Evolutionary conservation across 2,888 invertebrate genomes (phyloP).

Genomic region (Luperina testacea): DNA sequence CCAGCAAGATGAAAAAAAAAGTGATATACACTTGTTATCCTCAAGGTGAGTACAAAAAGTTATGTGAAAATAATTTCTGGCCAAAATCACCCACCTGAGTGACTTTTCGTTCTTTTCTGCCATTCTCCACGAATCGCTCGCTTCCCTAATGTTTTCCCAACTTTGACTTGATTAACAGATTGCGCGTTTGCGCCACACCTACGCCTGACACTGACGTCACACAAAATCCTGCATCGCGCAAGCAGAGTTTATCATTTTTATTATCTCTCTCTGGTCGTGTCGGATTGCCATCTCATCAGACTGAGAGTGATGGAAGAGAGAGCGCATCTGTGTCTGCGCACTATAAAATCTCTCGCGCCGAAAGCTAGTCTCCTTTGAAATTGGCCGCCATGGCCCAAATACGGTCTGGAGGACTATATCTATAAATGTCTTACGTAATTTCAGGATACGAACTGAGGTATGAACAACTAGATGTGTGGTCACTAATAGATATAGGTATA

Average conservation of each 20-base stretch:
- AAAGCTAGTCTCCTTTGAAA: too few relatives aligned
- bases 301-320: too few relatives aligned
- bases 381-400: too few relatives aligned
- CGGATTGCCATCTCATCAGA: too few relatives aligned
- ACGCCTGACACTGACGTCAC: background rate
- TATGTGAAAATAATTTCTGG: background rate
- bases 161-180: background rate
- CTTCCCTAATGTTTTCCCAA: background rate
- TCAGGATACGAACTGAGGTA: slow-evolving; percentile 73
- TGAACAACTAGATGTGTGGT: slow-evolving; percentile 71
- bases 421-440: slow-evolving; percentile 8
- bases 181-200: too few relatives aligned
- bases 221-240: background rate
- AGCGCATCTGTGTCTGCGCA: too few relatives aligned
- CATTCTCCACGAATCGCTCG: background rate
- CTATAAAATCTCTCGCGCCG: too few relatives aligned
- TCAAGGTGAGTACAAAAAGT: slow-evolving; percentile 15
- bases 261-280: too few relatives aligned
- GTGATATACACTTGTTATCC: slow-evolving; percentile 52
- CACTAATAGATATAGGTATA: slow-evolving; percentile 74
- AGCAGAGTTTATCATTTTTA: background rate
- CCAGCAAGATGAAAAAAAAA: slow-evolving; percentile 71
- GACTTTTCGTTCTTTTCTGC: background rate
- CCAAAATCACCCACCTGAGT: background rate
- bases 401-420: too few relatives aligned